These are phyloP conservation scores for Lytechinus variegatus DNA, from an alignment of 35 echinoderm and acorn worm species.

Conservation along the genomic window DNA sequence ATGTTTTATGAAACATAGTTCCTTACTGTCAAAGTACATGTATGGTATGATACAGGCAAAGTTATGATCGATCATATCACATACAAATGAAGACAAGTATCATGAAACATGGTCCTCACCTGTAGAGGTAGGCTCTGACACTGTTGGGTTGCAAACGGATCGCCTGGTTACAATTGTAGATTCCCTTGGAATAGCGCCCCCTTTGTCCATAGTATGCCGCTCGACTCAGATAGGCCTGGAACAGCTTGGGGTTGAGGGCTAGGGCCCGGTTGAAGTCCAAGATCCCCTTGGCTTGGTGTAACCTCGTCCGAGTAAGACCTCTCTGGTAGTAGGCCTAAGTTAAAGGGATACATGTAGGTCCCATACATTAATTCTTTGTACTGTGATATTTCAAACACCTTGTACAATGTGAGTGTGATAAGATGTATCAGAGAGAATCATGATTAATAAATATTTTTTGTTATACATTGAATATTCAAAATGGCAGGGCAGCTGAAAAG, in stretches of 20 bases:
- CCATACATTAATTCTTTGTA: too few relatives aligned
- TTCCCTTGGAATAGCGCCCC: conserved; percentile 93
- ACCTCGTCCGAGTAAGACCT: conserved; percentile 85
- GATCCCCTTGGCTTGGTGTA: conserved; percentile 91
- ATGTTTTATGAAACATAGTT: too few relatives aligned
- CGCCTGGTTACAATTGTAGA: conserved; percentile 96
- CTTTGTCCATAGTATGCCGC: conserved; percentile 98
- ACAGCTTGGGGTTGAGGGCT: conserved; percentile 87
- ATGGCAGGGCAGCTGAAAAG: too few relatives aligned
- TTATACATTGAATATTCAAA: too few relatives aligned
- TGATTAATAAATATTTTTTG: too few relatives aligned
- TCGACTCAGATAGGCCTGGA: conserved; percentile 93
- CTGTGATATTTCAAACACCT: too few relatives aligned
- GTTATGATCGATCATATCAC: too few relatives aligned
- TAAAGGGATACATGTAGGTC: neutral
- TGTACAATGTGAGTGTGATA: too few relatives aligned
- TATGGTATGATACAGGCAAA: too few relatives aligned
- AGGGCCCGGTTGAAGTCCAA: conserved; percentile 98
- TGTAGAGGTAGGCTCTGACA: conserved; percentile 95
- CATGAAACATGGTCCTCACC: conserved; percentile 62
- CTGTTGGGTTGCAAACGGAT: conserved; percentile 88
- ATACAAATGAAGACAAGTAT: too few relatives aligned
- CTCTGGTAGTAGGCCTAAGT: conserved; percentile 94
- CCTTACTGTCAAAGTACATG: too few relatives aligned
- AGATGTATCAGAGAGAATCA: too few relatives aligned